Evolutionary conservation across 2,888 invertebrate genomes (phyloP).

Genomic region (Lasioglossum malachurum): DNA sequence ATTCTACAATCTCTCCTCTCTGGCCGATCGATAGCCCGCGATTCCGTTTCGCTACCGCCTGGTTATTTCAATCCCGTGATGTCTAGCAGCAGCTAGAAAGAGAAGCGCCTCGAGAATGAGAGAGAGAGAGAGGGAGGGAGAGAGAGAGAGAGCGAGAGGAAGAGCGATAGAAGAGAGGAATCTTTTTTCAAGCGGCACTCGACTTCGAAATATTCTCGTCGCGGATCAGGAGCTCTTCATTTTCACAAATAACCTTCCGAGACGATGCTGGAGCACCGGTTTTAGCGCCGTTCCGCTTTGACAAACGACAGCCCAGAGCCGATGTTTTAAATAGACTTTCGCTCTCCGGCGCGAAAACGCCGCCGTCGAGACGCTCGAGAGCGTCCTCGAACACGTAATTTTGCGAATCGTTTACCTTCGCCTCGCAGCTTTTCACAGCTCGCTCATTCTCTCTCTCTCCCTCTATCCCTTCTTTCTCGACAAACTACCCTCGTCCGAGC

Average conservation of each 20-base stretch:
- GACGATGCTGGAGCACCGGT: conserved; percentile 8
- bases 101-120: neutral
- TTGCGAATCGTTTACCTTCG: conserved; percentile 10
- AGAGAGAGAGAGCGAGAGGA: neutral
- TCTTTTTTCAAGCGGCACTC: neutral
- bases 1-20: neutral
- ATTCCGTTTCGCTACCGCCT: neutral
- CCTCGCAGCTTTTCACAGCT: neutral
- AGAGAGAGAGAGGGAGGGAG: neutral
- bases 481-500: neutral
- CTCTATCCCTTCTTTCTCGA: neutral
- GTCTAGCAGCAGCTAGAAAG: neutral
- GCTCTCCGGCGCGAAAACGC: neutral
- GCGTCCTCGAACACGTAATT: conserved; percentile 8
- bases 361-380: neutral
- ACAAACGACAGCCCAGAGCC: conserved; percentile 7
- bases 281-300: conserved; percentile 9
- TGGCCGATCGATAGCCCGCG: conserved; percentile 25
- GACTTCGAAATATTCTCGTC: conserved; percentile 10
- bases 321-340: conserved; percentile 15
- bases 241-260: conserved; percentile 9
- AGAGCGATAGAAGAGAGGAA: neutral
- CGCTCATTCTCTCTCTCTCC: neutral
- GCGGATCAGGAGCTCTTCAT: neutral
- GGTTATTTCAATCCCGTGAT: conserved; percentile 31